A percentile compares a stretch with the other conserved stretches of the same genome.
Evolutionary conservation across 2,888 invertebrate species (phyloP).

Genomic region (Oscheius onirici): DNA sequence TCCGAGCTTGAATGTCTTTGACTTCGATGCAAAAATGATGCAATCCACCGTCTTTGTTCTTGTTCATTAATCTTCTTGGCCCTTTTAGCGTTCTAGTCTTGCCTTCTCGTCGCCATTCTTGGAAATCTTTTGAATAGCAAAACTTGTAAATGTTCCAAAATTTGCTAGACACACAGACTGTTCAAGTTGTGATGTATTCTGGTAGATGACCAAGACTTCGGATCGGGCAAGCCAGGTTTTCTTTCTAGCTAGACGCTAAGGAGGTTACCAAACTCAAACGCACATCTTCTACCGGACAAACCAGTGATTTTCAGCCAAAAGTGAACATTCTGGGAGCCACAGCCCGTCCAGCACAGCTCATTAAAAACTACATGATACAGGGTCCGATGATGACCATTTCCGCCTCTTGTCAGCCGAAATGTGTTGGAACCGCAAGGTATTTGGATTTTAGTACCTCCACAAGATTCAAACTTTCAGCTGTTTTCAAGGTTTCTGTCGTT

Average conservation of each 20-base stretch:
- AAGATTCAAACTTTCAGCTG: conserved; percentile 9
- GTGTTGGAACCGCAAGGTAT: conserved; percentile 17
- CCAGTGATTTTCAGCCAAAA: conserved; percentile 18
- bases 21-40: conserved; percentile 78
- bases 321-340: background rate
- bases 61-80: too few species aligned
- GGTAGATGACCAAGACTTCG: too few species aligned
- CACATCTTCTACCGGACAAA: too few species aligned
- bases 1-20: conserved; percentile 69
- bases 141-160: too few species aligned
- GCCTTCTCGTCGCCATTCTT: too few species aligned
- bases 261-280: too few species aligned
- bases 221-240: too few species aligned
- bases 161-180: too few species aligned
- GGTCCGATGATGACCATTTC: background rate
- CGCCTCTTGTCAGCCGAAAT: conserved; percentile 9
- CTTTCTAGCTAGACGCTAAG: too few species aligned
- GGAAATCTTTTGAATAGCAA: too few species aligned
- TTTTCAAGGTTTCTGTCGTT: conserved; percentile 23
- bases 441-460: background rate
- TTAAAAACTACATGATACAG: background rate
- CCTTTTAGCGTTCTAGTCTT: too few species aligned
- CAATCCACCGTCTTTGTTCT: conserved; percentile 77
- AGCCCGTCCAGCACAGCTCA: background rate
- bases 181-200: too few species aligned